phyloP scores from a whole-genome alignment of 2,888 invertebrate genomes.

The Deilephila elpenor region DNA sequence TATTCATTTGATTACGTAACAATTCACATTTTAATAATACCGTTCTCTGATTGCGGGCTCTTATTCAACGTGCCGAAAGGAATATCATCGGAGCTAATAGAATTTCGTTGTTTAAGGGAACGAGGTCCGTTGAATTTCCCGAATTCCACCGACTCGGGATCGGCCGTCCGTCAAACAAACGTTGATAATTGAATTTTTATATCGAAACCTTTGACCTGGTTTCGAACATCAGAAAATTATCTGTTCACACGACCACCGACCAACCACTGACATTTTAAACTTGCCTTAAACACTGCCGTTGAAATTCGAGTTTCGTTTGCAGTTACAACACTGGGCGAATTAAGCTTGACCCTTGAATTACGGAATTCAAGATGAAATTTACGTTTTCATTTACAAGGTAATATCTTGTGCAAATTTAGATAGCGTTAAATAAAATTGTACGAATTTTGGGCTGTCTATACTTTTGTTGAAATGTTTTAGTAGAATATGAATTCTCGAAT shows the following conservation, averaged over 20 bases:
- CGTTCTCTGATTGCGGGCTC: slow-evolving; percentile 48
- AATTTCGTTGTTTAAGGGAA: slow-evolving; percentile 49
- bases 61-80: slow-evolving; percentile 50
- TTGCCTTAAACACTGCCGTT: slow-evolving; percentile 32
- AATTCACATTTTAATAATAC: slow-evolving; percentile 32
- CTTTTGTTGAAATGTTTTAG: neutral
- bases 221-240: slow-evolving; percentile 49
- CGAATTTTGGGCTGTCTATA: neutral
- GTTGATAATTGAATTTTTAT: slow-evolving; percentile 58
- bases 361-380: slow-evolving; percentile 13
- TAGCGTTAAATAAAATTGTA: slow-evolving; percentile 12
- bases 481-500: neutral
- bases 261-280: slow-evolving; percentile 24
- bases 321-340: slow-evolving; percentile 37
- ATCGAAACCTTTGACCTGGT: slow-evolving; percentile 50
- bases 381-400: slow-evolving; percentile 16
- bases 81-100: slow-evolving; percentile 56
- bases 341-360: slow-evolving; percentile 20
- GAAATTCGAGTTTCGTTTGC: slow-evolving; percentile 38
- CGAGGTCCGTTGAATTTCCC: slow-evolving; percentile 41
- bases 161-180: slow-evolving; percentile 50
- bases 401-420: slow-evolving; percentile 17
- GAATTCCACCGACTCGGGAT: slow-evolving; percentile 44
- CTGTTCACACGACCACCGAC: slow-evolving; percentile 52
- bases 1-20: slow-evolving; percentile 41